Percentiles rank a stretch among this genome's conserved stretches.
phyloP scores from a whole-genome alignment of 2,888 invertebrate species.

The Myopa testacea region DNA sequence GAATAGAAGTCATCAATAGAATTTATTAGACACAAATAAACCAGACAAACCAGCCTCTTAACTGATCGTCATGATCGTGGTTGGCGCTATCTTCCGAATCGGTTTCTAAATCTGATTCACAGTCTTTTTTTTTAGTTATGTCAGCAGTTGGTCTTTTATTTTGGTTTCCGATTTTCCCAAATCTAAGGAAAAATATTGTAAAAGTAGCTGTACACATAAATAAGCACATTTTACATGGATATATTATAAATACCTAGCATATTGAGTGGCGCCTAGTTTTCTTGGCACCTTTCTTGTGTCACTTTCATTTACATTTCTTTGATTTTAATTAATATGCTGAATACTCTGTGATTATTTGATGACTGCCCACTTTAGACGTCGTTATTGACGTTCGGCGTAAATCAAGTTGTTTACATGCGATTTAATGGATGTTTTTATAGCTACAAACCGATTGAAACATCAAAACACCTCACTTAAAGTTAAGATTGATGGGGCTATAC shows the following conservation, averaged over 20 bases:
- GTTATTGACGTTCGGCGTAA: too few relatives aligned
- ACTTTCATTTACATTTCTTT: too few relatives aligned
- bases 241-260: too few relatives aligned
- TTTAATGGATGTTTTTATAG: not conserved
- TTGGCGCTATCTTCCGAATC: constrained; percentile 33
- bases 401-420: too few relatives aligned
- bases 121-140: not conserved
- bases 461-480: not conserved
- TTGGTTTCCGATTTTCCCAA: not conserved
- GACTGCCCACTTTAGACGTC: too few relatives aligned
- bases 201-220: too few relatives aligned
- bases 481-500: not conserved
- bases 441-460: not conserved
- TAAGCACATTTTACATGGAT: too few relatives aligned
- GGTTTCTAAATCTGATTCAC: not conserved
- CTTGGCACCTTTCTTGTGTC: too few relatives aligned
- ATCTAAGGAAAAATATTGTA: too few relatives aligned
- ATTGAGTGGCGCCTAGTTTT: too few relatives aligned
- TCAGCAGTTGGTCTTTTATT: not conserved
- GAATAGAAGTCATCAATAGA: constrained; percentile 47
- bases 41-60: constrained; percentile 41
- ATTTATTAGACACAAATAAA: constrained; percentile 52
- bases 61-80: constrained; percentile 45
- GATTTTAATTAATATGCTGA: too few relatives aligned
- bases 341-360: too few relatives aligned